These are phyloP conservation scores for Atherinosoma microstoma DNA, from an alignment of 2,797 vertebrate genomes.

Conservation along the genomic window DNA sequence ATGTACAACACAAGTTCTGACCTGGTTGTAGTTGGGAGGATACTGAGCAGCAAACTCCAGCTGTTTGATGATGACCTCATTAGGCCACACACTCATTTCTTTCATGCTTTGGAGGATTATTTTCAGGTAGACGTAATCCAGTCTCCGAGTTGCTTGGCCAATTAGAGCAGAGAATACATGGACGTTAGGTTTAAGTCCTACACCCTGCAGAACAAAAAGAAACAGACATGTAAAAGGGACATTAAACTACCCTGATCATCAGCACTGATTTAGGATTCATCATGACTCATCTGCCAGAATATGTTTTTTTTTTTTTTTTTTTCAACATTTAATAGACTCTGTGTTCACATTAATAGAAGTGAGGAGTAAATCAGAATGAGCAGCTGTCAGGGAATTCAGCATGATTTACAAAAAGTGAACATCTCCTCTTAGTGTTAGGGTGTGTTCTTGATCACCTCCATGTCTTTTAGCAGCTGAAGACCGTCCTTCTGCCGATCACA, in stretches of 20 bases:
- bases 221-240: background rate
- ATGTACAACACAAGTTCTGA: constrained; percentile 53
- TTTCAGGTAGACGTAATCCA: constrained; percentile 91
- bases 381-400: constrained; percentile 4
- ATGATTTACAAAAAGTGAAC: background rate
- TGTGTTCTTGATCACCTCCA: constrained; percentile 60
- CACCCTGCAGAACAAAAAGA: constrained; percentile 76
- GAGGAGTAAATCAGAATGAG: background rate
- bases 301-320: background rate
- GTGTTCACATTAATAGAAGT: background rate
- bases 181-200: constrained; percentile 86
- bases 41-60: constrained; percentile 93
- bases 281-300: background rate
- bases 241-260: background rate
- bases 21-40: constrained; percentile 91
- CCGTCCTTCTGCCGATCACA: constrained; percentile 85
- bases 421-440: background rate
- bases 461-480: constrained; percentile 86
- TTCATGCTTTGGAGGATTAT: constrained; percentile 89
- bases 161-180: constrained; percentile 92
- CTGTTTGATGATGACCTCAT: constrained; percentile 91
- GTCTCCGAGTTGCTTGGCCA: constrained; percentile 82
- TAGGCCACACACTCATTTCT: constrained; percentile 84
- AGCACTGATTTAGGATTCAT: background rate
- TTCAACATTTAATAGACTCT: background rate